Evolutionary conservation across 2,888 invertebrate genomes (phyloP), one percentile per base, ranked within the genome.

Genomic region (Eupithecia centaureata): DNA sequence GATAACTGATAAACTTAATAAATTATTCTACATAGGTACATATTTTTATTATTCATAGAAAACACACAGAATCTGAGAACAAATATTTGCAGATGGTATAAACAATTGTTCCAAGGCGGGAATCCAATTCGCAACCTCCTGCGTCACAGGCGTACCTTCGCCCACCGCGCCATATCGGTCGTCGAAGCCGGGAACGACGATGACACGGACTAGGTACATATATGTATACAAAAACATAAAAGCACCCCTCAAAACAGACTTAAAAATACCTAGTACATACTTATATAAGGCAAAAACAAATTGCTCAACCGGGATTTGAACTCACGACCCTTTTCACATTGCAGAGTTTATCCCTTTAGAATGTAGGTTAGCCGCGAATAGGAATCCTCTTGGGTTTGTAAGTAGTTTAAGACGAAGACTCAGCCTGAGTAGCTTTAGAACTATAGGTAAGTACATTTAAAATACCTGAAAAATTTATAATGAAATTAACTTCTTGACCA

Each of bases 241-340:
- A 18, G 18, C 10, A 47, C 7, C 7, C 2, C 18, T 22, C 10
- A 18, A 42, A 42, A 42, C n/a, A 2, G 38, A 42, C 18, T 42
- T 18, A 7, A 3, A 8, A 8, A 18, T 42, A 42, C 42, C 42
- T 42, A 38, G 38, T 38, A 38, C 7, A n/a, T 42, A 42, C 18
- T 18, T 42, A 35, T 35, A 42, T 5, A 18, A 8, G 32, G 18
- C 56, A 56, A 56, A 56, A 56, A 56, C 32, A 2, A 56, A 56
- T 32, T 2, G 56, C 56, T 18, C 56, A 18, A 32, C 1, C 10
- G 56, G 56, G 56, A 32, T 56, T 56, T 56, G 22, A 56, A 32
- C 56, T n/a, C 47, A 13, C 13, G 15, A 42, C 42, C 47, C 61
- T 51, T 32, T 32, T 56, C 56, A 56, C 56, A 18, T 56, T n/a